Evolutionary conservation across 1,140 invertebrate genomes (phyloP).

Genomic region (Orchesella cincta): DNA sequence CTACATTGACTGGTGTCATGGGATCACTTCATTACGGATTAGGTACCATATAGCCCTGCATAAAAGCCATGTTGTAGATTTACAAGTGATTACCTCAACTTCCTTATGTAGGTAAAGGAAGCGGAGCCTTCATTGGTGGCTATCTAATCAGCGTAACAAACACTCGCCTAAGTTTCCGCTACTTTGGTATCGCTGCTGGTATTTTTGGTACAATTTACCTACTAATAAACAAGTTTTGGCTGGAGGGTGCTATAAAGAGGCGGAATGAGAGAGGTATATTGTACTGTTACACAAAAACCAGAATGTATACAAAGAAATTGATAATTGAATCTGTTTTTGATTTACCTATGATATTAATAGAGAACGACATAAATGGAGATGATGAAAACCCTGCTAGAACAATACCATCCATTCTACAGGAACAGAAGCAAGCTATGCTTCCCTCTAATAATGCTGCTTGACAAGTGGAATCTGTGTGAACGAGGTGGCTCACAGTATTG

Average conservation of each 20-base stretch:
- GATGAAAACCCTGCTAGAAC: too few species aligned
- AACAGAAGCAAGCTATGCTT: background rate
- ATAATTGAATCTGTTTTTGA: too few species aligned
- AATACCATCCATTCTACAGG: too few species aligned
- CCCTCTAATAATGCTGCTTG: background rate
- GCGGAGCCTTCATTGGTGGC: constrained; percentile 78
- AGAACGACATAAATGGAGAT: too few species aligned
- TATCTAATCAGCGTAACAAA: constrained; percentile 71
- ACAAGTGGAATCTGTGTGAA: too few species aligned
- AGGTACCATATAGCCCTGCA: constrained; percentile 58
- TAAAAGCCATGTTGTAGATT: constrained; percentile 12
- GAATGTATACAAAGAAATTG: too few species aligned
- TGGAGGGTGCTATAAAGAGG: constrained; percentile 59
- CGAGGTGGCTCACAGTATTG: too few species aligned
- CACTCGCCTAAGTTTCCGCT: constrained; percentile 70
- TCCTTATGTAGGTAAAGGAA: constrained; percentile 64
- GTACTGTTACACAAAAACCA: too few species aligned
- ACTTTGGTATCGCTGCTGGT: constrained; percentile 72
- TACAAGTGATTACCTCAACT: background rate
- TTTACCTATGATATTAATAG: too few species aligned
- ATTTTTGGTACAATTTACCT: constrained; percentile 69
- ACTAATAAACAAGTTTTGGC: constrained; percentile 70
- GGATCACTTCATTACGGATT: constrained; percentile 81
- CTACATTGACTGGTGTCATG: constrained; percentile 77
- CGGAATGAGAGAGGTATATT: constrained; percentile 11